These are phyloP conservation scores for Mactra quadrangularis DNA, from an alignment of 1,140 invertebrate genomes.

Conservation along the genomic window DNA sequence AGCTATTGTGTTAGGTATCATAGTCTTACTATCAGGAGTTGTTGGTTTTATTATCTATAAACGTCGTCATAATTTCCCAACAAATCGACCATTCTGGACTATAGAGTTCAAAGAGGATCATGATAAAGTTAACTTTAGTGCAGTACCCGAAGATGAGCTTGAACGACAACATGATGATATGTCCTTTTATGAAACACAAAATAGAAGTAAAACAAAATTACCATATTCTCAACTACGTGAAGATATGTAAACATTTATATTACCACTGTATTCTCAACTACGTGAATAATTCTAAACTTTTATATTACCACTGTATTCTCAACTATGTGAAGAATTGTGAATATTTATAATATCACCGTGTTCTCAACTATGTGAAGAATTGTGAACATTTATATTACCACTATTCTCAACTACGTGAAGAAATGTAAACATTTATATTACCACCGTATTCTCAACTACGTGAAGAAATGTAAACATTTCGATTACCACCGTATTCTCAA, in stretches of 20 bases:
- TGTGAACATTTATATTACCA: too few relatives aligned
- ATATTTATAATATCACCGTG: too few relatives aligned
- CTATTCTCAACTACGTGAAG: too few relatives aligned
- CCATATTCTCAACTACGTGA: conserved; percentile 33
- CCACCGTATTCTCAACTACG: too few relatives aligned
- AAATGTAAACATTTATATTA: too few relatives aligned
- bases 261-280: too few relatives aligned
- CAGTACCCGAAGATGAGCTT: conserved; percentile 47
- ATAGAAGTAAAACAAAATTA: not conserved
- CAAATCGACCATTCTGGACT: conserved; percentile 54
- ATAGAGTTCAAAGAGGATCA: conserved; percentile 58
- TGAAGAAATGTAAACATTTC: too few relatives aligned
- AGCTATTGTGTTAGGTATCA: conserved; percentile 1
- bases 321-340: too few relatives aligned
- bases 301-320: too few relatives aligned
- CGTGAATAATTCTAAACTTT: too few relatives aligned
- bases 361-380: too few relatives aligned
- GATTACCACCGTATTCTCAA: too few relatives aligned
- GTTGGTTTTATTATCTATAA: conserved; percentile 35
- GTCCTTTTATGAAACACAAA: conserved; percentile 41
- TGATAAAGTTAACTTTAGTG: conserved; percentile 58
- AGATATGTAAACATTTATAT: conserved; percentile 3
- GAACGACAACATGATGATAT: conserved; percentile 45
- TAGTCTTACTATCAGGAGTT: conserved; percentile 11
- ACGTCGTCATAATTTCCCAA: conserved; percentile 14